Evolutionary conservation across 2,888 invertebrate genomes (phyloP), one percentile per base, ranked within the genome.

Genomic region (Stramonita haemastoma): DNA sequence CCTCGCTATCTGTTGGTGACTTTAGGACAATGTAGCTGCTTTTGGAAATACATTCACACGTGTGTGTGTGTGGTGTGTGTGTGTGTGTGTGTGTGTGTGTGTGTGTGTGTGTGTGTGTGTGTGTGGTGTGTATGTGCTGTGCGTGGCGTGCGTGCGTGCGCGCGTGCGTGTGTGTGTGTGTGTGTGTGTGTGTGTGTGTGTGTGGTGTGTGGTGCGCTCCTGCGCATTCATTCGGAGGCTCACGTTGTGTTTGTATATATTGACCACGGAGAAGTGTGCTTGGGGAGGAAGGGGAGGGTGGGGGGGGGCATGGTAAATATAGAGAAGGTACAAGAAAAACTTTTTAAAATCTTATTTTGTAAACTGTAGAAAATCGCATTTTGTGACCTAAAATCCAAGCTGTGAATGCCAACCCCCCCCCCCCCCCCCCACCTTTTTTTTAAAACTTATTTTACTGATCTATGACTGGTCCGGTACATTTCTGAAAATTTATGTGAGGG

Each of bases 131-230:
- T 73, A 73, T 73, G 34, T 79, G 26, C 5, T 13, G 13, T 73
- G 32, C 5, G 79, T 79, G n/a, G 5, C 26, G 79, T 4, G 32
- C 5, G 79, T 19, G 32, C 5, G 79, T 19, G 32, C 5, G 79
- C 32, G 34, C 32, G 79, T 79, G 34, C 32, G 79, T 79, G 36
- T 81, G 81, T 81, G 81, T 81, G 36, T 81, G 81, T 81, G 29
- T 81, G 81, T 81, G 36, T 81, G 81, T 34, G 36, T 34, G 81
- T 34, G 81, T 34, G 2, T 1, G 34, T 34, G 17, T 19, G 19
- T 5, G 22, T 1, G 36, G 34, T 17, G 34, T 11, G 8, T 1
- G 1, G 77, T 77, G 29, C n/a, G 77, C n/a, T 13, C n/a, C 19
- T 11, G 29, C n/a, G 77, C 29, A 29, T 77, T 4, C 29, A 1